Evolutionary conservation across 2,797 vertebrate species (phyloP).

Genomic region (Thunnus albacares): DNA sequence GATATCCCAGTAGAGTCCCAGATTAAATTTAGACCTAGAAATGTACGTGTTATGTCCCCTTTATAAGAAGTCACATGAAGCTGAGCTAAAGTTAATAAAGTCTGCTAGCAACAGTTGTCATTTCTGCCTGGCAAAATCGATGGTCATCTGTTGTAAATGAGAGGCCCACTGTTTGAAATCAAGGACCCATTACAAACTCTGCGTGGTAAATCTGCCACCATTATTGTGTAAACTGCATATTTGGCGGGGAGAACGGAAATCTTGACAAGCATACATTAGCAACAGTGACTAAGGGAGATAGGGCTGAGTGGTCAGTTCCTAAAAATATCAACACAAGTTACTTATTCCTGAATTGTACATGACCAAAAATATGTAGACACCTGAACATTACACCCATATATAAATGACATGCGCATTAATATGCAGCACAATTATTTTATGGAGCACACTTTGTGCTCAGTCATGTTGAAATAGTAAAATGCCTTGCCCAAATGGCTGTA

Average conservation of each 20-base stretch:
- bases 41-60: no score
- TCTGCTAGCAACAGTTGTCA: no score
- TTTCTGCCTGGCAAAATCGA: no score
- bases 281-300: neutral
- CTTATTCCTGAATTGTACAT: neutral
- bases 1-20: no score
- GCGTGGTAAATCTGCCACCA: no score
- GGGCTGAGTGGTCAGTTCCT: neutral
- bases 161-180: no score
- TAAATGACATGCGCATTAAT: constrained; percentile 22
- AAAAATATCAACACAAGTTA: neutral
- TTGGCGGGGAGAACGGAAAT: neutral
- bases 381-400: neutral
- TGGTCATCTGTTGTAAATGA: neutral
- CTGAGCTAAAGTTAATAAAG: no score
- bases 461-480: neutral
- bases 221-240: neutral
- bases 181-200: no score
- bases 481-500: neutral
- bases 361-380: neutral
- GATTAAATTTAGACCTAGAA: no score
- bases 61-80: no score
- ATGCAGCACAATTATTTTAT: constrained; percentile 9
- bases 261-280: neutral
- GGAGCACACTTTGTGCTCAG: neutral